Conservation (phyloP, 2,113 vertebrate genomes). For the Onychorhynchus coronatus region DNA sequence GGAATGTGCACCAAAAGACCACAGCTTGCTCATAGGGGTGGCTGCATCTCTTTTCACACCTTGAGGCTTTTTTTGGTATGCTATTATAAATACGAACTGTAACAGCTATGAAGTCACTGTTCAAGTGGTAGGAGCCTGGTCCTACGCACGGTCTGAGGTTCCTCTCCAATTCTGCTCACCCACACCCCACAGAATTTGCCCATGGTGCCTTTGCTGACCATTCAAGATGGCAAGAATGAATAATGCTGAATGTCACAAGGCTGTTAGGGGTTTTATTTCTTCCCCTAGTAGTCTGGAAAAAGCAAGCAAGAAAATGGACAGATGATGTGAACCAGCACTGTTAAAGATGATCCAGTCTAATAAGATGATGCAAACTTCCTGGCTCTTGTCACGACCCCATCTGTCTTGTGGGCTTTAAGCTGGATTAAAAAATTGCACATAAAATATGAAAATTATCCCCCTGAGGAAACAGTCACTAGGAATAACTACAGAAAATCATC, state of each 20-base stretch:
- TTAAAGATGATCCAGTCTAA: background rate
- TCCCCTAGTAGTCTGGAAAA: background rate
- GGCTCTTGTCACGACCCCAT: background rate
- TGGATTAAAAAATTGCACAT: background rate
- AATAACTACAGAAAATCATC: background rate
- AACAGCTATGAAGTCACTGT: background rate
- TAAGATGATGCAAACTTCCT: background rate
- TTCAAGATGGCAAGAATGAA: background rate
- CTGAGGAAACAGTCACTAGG: background rate
- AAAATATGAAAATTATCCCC: background rate
- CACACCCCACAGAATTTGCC: background rate
- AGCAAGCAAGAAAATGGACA: background rate
- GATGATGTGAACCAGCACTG: background rate
- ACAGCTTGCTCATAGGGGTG: background rate
- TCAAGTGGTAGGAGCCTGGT: background rate
- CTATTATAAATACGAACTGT: background rate
- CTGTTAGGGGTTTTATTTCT: background rate
- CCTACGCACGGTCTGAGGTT: fast-evolving
- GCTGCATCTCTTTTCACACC: background rate
- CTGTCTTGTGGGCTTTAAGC: background rate
- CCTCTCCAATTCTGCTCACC: background rate
- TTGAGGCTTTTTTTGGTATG: background rate
- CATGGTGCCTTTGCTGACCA: background rate
- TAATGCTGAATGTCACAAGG: background rate
- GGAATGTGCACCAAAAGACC: background rate